phyloP scores from a whole-genome alignment of 2,797 vertebrate species.

The Enteromius unitaeniatus region DNA sequence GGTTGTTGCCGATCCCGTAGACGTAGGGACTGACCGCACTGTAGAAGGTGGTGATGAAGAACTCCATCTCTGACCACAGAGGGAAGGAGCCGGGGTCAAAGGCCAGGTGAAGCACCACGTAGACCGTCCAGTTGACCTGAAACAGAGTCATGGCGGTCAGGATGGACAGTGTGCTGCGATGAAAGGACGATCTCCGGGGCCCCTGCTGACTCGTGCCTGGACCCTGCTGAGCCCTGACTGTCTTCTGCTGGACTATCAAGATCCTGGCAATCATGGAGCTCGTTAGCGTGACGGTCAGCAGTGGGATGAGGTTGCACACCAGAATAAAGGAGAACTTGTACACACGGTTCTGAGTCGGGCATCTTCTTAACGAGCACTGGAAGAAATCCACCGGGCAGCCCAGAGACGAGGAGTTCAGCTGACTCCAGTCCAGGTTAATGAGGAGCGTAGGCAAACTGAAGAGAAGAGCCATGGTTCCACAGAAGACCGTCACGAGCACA shows the following conservation, averaged over 20 bases:
- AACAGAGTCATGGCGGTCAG: conserved; percentile 77
- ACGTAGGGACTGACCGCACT: conserved; percentile 77
- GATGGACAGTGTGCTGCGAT: conserved; percentile 68
- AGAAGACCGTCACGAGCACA: conserved; percentile 56
- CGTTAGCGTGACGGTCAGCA: conserved; percentile 71
- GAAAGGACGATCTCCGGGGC: conserved; percentile 45
- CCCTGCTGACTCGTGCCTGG: conserved; percentile 36
- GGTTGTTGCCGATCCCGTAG: conserved; percentile 73
- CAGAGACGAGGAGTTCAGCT: conserved; percentile 51
- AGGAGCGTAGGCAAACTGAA: conserved; percentile 68
- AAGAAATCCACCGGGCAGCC: conserved; percentile 72
- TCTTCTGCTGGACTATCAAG: conserved; percentile 65
- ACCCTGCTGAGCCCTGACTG: conserved; percentile 40
- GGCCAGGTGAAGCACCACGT: conserved; percentile 71
- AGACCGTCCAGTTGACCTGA: conserved; percentile 76
- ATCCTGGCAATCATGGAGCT: conserved; percentile 70
- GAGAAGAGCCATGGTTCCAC: conserved; percentile 55
- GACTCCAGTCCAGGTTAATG: conserved; percentile 28
- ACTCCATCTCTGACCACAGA: conserved; percentile 72
- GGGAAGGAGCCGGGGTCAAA: conserved; percentile 38
- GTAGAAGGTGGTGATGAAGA: conserved; percentile 74
- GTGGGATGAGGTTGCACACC: conserved; percentile 71
- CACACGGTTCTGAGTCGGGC: conserved; percentile 60
- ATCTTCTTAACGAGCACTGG: conserved; percentile 63
- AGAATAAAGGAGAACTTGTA: conserved; percentile 74